Percentiles rank a stretch among this genome's conserved stretches.
Conservation (phyloP, 2,113 vertebrate genomes). For the Syngnathus scovelli region DNA sequence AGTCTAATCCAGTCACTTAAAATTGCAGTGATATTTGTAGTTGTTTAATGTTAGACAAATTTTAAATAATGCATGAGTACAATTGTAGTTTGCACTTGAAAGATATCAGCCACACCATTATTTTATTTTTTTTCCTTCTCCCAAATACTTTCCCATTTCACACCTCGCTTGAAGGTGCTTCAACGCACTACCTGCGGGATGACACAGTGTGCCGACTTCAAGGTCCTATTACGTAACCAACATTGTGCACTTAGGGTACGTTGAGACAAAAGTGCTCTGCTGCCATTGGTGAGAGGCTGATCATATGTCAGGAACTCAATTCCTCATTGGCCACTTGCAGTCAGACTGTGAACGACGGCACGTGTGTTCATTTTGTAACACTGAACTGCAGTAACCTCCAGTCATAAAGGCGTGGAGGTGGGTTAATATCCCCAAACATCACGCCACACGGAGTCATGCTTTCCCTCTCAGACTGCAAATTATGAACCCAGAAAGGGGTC, state of each 20-base stretch:
- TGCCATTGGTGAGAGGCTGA: constrained; percentile 36
- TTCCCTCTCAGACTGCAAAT: neutral
- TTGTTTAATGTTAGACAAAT: too few relatives aligned
- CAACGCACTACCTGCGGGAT: neutral
- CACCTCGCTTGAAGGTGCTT: too few relatives aligned
- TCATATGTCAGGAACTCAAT: constrained; percentile 34
- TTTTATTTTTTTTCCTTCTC: neutral
- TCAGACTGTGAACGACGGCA: constrained; percentile 33
- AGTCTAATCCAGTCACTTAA: too few relatives aligned
- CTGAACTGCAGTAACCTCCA: constrained; percentile 52
- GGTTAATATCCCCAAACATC: constrained; percentile 20
- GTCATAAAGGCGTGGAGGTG: constrained; percentile 10
- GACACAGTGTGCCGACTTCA: neutral
- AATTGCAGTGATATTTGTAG: too few relatives aligned
- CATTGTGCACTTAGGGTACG: neutral
- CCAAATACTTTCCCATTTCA: neutral
- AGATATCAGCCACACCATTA: neutral
- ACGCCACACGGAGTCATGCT: constrained; percentile 33
- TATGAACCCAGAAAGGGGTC: neutral
- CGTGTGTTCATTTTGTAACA: neutral
- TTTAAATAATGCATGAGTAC: neutral
- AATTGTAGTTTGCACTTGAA: neutral
- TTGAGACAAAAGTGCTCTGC: neutral
- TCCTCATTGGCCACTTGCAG: constrained; percentile 38
- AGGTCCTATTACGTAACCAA: neutral